Evolutionary conservation across 2,888 invertebrate genomes (phyloP), one percentile per base, ranked within the genome.

Genomic region (Linyphia triangularis): DNA sequence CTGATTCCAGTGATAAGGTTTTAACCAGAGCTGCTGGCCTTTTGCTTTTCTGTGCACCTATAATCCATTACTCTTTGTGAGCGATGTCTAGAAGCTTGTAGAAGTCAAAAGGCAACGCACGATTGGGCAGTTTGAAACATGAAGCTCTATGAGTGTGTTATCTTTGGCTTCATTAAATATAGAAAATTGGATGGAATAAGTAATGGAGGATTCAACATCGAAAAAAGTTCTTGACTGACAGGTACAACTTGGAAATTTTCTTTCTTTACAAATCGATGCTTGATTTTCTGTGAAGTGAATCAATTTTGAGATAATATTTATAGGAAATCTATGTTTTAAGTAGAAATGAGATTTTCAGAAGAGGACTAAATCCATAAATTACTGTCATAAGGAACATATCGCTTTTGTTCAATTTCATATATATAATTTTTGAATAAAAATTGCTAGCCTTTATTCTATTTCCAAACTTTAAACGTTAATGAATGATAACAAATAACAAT

Each of bases 1-100:
- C 65, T 65, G 84, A 85, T 85, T 77, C 43, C 69, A 13, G 43
- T 37, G 86, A 88, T 88, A 88, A 81, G 86, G 86, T 69, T 88
- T 79, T 70, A 72, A 70, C 70, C 78, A 63, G 61, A 37, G 40
- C 40, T 75, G 57, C 40, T 75, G 57, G 77, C 28, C 33, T 57
- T 70, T 81, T 81, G 51, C 28, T 67, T 81, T 69, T 16, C 9
- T 9, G 61, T 69, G 37, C 67, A 59, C 33, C 43, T 65, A 37
- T 40, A 37, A 70, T 73, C 43, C 81, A 88, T 88, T 81, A 81
- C 51, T 88, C 86, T 65, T 81, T 57, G 59, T 88, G 86, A 75
- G 67, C 67, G 86, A 86, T 86, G 79, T 81, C 73, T 73, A 37
- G 79, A 26, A 57, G 65, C 85, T 40, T 70, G 78, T 28, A 63